phyloP scores from a whole-genome alignment of 2,888 invertebrate species.

The Amblyjoppa fuscipennis region DNA sequence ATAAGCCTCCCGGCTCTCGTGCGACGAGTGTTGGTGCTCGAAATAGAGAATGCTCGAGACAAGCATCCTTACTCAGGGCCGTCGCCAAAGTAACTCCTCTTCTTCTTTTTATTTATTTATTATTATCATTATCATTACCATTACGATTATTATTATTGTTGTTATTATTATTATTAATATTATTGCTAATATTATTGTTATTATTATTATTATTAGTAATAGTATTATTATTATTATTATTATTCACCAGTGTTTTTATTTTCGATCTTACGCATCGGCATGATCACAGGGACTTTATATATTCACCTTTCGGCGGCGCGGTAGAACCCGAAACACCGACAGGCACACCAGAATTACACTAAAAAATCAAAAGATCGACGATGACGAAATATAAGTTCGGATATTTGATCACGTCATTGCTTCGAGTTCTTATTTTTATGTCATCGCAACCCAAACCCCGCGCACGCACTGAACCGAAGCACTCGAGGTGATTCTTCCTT shows the following conservation, averaged over 20 bases:
- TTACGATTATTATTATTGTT: neutral
- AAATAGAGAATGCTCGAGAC: constrained; percentile 61
- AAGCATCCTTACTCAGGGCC: constrained; percentile 57
- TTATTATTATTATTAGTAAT: neutral
- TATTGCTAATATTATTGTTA: neutral
- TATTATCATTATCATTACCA: neutral
- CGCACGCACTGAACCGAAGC: constrained; percentile 17
- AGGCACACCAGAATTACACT: constrained; percentile 29
- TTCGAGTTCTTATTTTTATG: neutral
- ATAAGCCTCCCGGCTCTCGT: constrained; percentile 22
- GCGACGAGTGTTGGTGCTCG: constrained; percentile 48
- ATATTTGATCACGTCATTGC: constrained; percentile 16
- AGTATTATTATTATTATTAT: neutral
- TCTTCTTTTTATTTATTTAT: neutral
- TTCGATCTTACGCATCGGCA: neutral
- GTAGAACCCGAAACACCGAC: constrained; percentile 9
- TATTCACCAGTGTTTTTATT: constrained; percentile 17
- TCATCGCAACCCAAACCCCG: neutral
- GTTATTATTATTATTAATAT: neutral
- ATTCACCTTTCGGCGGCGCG: constrained; percentile 7
- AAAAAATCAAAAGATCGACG: constrained; percentile 24
- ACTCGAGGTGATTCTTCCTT: constrained; percentile 15
- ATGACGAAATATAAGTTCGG: neutral
- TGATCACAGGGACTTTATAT: neutral
- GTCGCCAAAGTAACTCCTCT: constrained; percentile 46